phyloP scores from a whole-genome alignment of 2,888 invertebrate species.

The Neoitamus cyanurus region DNA sequence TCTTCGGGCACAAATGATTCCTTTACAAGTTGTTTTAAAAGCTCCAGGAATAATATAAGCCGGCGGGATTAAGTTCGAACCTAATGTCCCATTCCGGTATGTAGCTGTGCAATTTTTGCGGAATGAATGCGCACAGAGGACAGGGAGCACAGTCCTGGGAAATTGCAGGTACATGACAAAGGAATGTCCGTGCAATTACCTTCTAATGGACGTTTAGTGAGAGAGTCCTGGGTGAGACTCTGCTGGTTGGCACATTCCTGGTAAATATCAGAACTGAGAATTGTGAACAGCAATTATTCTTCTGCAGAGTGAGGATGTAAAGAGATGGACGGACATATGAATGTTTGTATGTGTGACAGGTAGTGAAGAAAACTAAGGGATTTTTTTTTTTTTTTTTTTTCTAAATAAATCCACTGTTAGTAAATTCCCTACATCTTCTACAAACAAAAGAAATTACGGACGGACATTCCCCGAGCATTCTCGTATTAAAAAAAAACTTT shows the following conservation, averaged over 20 bases:
- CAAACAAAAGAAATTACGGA: too few species aligned
- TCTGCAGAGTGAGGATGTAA: neutral
- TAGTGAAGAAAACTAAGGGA: too few species aligned
- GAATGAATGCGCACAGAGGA: neutral
- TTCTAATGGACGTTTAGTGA: slow-evolving; percentile 12
- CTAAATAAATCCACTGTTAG: too few species aligned
- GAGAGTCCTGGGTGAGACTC: neutral
- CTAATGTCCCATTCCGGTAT: neutral
- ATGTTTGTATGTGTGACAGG: too few species aligned
- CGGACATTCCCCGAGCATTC: too few species aligned
- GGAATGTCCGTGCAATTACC: neutral
- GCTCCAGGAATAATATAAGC: slow-evolving; percentile 10
- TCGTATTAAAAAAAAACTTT: too few species aligned
- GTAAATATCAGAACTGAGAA: neutral
- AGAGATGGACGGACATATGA: too few species aligned
- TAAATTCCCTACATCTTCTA: too few species aligned
- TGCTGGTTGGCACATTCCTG: neutral
- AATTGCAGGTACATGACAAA: slow-evolving; percentile 4
- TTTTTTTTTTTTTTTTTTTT: too few species aligned
- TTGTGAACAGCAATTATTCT: neutral
- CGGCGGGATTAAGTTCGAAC: neutral
- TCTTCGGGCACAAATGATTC: neutral
- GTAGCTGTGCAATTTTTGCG: neutral
- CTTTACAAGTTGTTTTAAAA: slow-evolving; percentile 18
- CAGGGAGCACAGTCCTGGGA: neutral